Evolutionary conservation across 1,140 invertebrate species (phyloP).

Genomic region (Eurosta solidaginis): DNA sequence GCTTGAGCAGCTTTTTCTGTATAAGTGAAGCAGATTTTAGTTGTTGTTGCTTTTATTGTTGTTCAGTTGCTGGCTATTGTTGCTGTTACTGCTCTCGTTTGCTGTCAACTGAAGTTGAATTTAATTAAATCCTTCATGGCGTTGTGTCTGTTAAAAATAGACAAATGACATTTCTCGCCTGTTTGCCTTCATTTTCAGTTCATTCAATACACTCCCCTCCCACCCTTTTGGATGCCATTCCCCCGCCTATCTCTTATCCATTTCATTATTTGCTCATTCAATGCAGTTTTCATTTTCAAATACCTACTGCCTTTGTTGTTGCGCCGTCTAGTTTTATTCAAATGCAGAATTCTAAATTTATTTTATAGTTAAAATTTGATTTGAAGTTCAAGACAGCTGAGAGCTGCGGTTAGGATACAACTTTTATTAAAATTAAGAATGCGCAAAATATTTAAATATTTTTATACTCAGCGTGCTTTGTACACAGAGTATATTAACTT

Average conservation of each 20-base stretch:
- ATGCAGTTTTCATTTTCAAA: slow-evolving; percentile 16
- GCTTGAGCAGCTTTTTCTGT: neutral
- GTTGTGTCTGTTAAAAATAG: slow-evolving; percentile 59
- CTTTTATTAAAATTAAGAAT: neutral
- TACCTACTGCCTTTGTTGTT: neutral
- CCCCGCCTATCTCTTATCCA: neutral
- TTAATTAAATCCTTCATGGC: slow-evolving; percentile 61
- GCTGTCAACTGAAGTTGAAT: slow-evolving; percentile 59
- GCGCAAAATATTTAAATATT: neutral
- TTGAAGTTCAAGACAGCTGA: neutral
- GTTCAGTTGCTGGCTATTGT: neutral
- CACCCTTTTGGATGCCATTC: neutral
- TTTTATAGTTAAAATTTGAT: neutral
- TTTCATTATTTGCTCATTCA: neutral
- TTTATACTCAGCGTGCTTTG: no score
- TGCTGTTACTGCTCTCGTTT: slow-evolving; percentile 22
- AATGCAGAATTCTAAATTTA: neutral
- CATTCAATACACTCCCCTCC: neutral
- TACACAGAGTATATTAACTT: no score
- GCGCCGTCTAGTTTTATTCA: neutral
- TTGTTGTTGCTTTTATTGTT: neutral
- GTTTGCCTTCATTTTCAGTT: neutral
- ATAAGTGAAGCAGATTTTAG: neutral
- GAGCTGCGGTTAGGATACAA: neutral
- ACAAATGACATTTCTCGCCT: slow-evolving; percentile 33